A percentile compares a stretch with the other conserved stretches of the same genome.
Conservation (phyloP, 2,797 vertebrate genomes). For the Periophthalmus magnuspinnatus region DNA sequence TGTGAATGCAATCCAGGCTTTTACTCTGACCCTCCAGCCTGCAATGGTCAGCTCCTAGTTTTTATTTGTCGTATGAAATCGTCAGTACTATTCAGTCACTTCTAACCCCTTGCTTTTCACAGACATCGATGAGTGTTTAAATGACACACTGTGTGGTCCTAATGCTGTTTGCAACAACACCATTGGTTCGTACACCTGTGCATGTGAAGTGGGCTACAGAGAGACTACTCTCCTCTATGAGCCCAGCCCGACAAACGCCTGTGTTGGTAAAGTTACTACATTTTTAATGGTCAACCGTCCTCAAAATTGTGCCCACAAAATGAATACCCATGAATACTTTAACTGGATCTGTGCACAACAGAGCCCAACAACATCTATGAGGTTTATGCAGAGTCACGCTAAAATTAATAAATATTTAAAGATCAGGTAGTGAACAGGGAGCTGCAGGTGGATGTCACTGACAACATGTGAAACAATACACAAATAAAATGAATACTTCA, state of each 20-base stretch:
- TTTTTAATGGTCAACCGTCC: too few species aligned
- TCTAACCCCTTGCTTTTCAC: not conserved
- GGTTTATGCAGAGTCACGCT: too few species aligned
- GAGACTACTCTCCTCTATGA: not conserved
- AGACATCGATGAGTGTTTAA: slow-evolving; percentile 62
- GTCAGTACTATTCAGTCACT: not conserved
- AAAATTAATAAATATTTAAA: too few species aligned
- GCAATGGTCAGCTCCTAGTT: slow-evolving; percentile 39
- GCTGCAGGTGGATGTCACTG: too few species aligned
- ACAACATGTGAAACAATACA: too few species aligned
- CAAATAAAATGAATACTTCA: too few species aligned
- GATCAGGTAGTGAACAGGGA: too few species aligned
- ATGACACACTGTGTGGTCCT: slow-evolving; percentile 45
- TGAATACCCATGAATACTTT: too few species aligned
- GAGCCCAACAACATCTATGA: too few species aligned
- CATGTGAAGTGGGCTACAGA: slow-evolving; percentile 34
- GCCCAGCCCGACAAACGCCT: slow-evolving; percentile 44
- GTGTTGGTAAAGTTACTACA: slow-evolving; percentile 54
- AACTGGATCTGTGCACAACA: too few species aligned
- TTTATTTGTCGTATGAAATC: not conserved
- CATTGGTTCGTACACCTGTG: slow-evolving; percentile 19
- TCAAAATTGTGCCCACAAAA: too few species aligned
- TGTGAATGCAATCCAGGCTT: slow-evolving; percentile 43
- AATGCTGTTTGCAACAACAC: slow-evolving; percentile 47
- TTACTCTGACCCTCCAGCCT: not conserved